Evolutionary conservation across 2,888 invertebrate species (phyloP).

Genomic region (Andrena bucephala): DNA sequence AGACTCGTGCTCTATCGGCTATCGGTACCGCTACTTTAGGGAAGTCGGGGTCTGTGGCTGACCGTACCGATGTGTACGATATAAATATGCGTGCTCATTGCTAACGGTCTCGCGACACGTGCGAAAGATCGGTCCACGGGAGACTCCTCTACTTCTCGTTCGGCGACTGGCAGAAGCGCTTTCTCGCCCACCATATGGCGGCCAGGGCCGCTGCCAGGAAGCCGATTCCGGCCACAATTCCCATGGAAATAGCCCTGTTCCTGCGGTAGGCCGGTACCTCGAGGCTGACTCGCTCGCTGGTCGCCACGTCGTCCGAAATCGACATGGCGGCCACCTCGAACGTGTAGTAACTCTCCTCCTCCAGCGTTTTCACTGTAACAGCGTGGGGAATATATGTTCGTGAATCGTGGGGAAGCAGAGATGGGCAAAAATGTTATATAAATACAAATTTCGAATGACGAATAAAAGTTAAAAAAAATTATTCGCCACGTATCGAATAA

Average conservation of each 20-base stretch:
- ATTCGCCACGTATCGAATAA: too few relatives aligned
- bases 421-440: too few relatives aligned
- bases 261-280: slow-evolving; percentile 90
- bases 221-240: slow-evolving; percentile 89
- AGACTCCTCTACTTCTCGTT: slow-evolving; percentile 73
- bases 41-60: slow-evolving; percentile 17
- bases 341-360: slow-evolving; percentile 91
- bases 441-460: too few relatives aligned
- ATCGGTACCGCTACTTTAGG: slow-evolving; percentile 34
- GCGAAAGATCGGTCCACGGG: neutral
- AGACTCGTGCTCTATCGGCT: slow-evolving; percentile 10
- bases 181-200: slow-evolving; percentile 87
- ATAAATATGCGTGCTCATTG: slow-evolving; percentile 26
- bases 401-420: too few relatives aligned
- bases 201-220: slow-evolving; percentile 89
- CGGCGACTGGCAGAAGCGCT: slow-evolving; percentile 82
- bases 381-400: too few relatives aligned
- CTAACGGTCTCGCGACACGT: slow-evolving; percentile 12
- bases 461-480: too few relatives aligned
- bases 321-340: slow-evolving; percentile 91
- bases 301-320: slow-evolving; percentile 87
- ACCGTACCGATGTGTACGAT: slow-evolving; percentile 19
- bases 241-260: slow-evolving; percentile 90
- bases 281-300: slow-evolving; percentile 88
- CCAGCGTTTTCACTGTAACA: slow-evolving; percentile 88